Conservation (phyloP, 2,113 vertebrate genomes). For the Leucosticte australis region DNA sequence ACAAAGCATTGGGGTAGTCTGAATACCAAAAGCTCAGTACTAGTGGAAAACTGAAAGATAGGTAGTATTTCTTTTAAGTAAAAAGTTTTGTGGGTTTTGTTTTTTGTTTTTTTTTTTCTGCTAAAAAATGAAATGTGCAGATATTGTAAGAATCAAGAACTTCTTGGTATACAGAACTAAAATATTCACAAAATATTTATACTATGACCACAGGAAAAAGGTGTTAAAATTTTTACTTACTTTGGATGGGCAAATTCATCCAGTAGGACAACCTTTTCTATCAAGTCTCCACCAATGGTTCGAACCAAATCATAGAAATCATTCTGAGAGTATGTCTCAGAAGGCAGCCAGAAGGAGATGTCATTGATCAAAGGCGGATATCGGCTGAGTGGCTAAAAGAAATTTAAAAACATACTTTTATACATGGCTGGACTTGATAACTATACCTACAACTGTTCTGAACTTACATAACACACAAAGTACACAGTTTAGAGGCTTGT, state of each 20-base stretch:
- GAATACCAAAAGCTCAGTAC: neutral
- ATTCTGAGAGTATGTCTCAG: conserved; percentile 78
- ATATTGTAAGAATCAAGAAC: neutral
- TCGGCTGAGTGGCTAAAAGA: conserved; percentile 85
- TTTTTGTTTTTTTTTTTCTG: neutral
- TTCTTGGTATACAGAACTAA: neutral
- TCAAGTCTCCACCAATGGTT: conserved; percentile 86
- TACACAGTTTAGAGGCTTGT: neutral
- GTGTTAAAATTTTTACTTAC: conserved; percentile 76
- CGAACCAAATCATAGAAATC: conserved; percentile 96
- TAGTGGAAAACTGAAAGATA: neutral
- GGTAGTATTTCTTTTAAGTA: neutral
- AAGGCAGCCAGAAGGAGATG: conserved; percentile 96
- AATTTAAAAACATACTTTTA: neutral
- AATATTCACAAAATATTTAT: neutral
- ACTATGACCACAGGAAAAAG: neutral
- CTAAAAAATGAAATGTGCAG: neutral
- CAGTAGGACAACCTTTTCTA: conserved; percentile 88
- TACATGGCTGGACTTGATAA: neutral
- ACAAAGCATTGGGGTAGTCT: neutral
- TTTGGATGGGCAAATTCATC: conserved; percentile 90
- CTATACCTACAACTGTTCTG: neutral
- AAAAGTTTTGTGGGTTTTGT: neutral
- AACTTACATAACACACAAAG: neutral
- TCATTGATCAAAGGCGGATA: conserved; percentile 89